These are phyloP conservation scores for Mobula birostris DNA, from an alignment of 2,113 vertebrate species.

Conservation along the genomic window DNA sequence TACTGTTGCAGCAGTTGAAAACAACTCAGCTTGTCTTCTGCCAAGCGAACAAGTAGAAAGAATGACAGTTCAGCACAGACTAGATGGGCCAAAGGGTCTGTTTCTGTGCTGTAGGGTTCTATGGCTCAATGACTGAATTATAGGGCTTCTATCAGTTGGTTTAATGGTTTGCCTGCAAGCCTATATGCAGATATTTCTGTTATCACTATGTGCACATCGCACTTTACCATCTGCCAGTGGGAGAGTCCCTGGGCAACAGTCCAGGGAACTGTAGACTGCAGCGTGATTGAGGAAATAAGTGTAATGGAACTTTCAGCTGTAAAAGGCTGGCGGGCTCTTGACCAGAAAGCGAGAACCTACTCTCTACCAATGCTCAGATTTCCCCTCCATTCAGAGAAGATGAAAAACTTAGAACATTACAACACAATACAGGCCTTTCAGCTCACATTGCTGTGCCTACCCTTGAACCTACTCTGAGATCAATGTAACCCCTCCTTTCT, in stretches of 20 bases:
- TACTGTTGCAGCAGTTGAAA: no score
- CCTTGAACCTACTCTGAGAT: no score
- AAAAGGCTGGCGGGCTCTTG: neutral
- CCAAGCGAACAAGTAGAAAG: no score
- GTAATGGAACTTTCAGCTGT: slow-evolving; percentile 7
- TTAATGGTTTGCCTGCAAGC: neutral
- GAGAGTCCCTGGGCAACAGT: neutral
- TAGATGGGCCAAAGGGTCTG: no score
- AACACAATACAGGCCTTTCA: no score
- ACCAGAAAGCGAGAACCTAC: neutral
- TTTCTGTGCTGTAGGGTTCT: no score
- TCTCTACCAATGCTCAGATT: neutral
- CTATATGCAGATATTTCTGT: neutral
- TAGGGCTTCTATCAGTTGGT: neutral
- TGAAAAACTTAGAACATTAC: no score
- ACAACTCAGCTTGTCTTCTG: no score
- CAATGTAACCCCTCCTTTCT: no score
- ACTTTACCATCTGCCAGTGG: neutral
- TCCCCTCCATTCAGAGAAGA: no score
- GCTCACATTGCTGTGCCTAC: no score
- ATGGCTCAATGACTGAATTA: neutral
- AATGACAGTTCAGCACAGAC: no score
- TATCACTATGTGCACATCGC: neutral
- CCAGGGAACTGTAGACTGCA: neutral
- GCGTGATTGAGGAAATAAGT: neutral